Conservation (phyloP, 2,888 invertebrate genomes). For the Ectemnius lituratus region DNA sequence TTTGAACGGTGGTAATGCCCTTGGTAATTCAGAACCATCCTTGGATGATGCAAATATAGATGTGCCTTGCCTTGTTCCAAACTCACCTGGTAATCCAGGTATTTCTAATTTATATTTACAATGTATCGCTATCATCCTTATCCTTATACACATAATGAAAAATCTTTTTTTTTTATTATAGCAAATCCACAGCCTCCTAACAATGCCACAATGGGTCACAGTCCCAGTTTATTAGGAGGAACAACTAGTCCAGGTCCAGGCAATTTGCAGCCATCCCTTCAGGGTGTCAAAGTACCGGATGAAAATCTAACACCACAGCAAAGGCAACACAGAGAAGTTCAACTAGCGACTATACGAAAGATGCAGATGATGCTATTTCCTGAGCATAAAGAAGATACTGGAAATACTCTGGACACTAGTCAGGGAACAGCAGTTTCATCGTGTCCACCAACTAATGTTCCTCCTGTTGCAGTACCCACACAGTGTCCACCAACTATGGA, state of each 20-base stretch:
- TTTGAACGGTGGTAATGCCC: slow-evolving; percentile 74
- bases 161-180: slow-evolving; percentile 44
- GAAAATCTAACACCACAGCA: slow-evolving; percentile 98
- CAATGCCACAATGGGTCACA: slow-evolving; percentile 74
- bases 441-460: slow-evolving; percentile 69
- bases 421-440: slow-evolving; percentile 71
- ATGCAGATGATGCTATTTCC: slow-evolving; percentile 96
- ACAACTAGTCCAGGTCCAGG: slow-evolving; percentile 80
- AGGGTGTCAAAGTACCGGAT: slow-evolving; percentile 93
- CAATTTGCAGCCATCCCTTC: slow-evolving; percentile 82
- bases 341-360: slow-evolving; percentile 92
- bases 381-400: slow-evolving; percentile 81
- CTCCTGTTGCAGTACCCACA: slow-evolving; percentile 67
- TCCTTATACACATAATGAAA: slow-evolving; percentile 17
- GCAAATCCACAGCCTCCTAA: slow-evolving; percentile 74
- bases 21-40: slow-evolving; percentile 75
- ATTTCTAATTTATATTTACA: slow-evolving; percentile 30
- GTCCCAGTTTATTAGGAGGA: slow-evolving; percentile 75
- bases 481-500: slow-evolving; percentile 82
- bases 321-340: slow-evolving; percentile 94
- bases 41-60: slow-evolving; percentile 76
- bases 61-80: slow-evolving; percentile 78
- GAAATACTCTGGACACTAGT: slow-evolving; percentile 72
- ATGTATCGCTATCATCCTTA: slow-evolving; percentile 9
- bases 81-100: slow-evolving; percentile 76